Conservation (phyloP, 2,113 vertebrate species). For the Crotalus helleri region DNA sequence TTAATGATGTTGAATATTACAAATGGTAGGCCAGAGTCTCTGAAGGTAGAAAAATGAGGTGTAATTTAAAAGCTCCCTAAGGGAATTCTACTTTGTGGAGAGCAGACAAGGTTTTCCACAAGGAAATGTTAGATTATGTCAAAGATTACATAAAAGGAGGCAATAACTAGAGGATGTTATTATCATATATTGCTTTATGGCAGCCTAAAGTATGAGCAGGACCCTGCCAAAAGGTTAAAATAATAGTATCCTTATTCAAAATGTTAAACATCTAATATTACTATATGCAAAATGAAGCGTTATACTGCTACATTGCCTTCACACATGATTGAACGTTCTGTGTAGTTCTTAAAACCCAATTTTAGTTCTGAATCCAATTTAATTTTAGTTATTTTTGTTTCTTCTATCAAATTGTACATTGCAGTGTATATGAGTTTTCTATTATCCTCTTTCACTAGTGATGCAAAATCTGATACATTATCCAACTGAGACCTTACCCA, state of each 20-base stretch:
- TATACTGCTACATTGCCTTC: neutral
- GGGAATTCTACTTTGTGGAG: constrained; percentile 5
- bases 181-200: constrained; percentile 4
- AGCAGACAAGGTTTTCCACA: constrained; percentile 12
- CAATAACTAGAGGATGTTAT: neutral
- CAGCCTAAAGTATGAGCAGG: neutral
- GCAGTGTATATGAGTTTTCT: neutral
- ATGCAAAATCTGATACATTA: neutral
- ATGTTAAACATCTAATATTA: neutral
- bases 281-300: neutral
- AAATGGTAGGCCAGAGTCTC: neutral
- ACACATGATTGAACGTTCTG: neutral
- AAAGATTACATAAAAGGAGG: neutral
- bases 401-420: neutral
- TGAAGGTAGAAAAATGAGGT: constrained; percentile 10
- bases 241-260: constrained; percentile 1
- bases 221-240: neutral
- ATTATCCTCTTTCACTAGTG: neutral
- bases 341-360: neutral
- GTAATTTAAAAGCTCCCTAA: constrained; percentile 16
- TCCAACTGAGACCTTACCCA: neutral
- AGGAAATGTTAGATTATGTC: constrained; percentile 22
- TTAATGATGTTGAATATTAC: constrained; percentile 28
- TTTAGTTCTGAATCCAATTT: neutral
- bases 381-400: neutral